Conservation (phyloP, 2,888 invertebrate genomes). For the Tupiocoris notatus region DNA sequence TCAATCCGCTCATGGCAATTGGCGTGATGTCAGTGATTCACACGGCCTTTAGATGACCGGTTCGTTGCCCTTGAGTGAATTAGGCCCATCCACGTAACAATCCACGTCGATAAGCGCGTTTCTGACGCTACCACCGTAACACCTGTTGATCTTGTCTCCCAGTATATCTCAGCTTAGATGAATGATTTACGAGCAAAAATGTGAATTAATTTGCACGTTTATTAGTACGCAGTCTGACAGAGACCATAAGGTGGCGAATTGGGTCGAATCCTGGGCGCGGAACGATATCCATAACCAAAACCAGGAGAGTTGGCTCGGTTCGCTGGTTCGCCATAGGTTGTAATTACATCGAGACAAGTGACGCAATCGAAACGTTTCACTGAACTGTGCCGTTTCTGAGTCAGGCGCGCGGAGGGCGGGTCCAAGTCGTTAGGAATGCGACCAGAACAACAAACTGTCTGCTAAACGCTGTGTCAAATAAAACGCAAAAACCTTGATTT, state of each 20-base stretch:
- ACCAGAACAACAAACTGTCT: background rate
- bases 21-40: no score
- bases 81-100: background rate
- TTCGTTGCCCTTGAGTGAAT: background rate
- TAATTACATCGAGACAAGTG: background rate
- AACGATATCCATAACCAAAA: constrained; percentile 25
- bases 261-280: constrained; percentile 16
- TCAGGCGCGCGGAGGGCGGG: background rate
- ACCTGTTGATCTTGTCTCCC: no score
- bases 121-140: no score
- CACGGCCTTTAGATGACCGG: background rate
- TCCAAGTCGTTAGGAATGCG: background rate
- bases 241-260: background rate
- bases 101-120: background rate
- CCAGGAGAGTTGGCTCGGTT: background rate
- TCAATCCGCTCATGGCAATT: no score
- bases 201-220: no score
- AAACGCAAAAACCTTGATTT: no score
- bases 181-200: no score
- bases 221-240: no score
- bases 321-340: background rate
- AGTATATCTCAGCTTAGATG: no score
- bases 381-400: background rate
- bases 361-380: background rate
- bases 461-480: background rate